Conservation (phyloP, 2,888 invertebrate species). For the Craniophora ligustri region DNA sequence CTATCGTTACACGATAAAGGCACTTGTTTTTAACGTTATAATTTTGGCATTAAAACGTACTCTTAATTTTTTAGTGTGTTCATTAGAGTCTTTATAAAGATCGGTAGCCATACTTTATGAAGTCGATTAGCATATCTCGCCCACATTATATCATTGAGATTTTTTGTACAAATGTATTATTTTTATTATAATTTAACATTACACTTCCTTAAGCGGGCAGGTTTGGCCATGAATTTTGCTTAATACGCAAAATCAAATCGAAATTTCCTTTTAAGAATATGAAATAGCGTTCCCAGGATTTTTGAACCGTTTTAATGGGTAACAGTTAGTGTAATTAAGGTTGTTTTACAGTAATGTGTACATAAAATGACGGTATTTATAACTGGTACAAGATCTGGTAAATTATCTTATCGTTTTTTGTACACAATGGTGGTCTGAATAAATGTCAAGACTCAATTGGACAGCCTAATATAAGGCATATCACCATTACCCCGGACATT, state of each 20-base stretch:
- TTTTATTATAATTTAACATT: constrained; percentile 29
- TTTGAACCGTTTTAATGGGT: constrained; percentile 27
- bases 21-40: constrained; percentile 21
- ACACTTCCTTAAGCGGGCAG: constrained; percentile 17
- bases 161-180: constrained; percentile 13
- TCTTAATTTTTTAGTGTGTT: constrained; percentile 22
- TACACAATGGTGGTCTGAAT: background rate
- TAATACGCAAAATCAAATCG: constrained; percentile 13
- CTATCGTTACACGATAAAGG: constrained; percentile 11
- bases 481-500: too few species aligned
- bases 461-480: too few species aligned
- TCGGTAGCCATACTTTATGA: constrained; percentile 14
- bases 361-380: background rate
- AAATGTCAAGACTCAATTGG: too few species aligned
- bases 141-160: constrained; percentile 3
- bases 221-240: constrained; percentile 27
- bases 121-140: background rate
- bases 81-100: constrained; percentile 18
- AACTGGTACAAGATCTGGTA: background rate
- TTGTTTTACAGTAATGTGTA: background rate
- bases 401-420: background rate
- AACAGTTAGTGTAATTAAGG: constrained; percentile 27
- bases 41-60: constrained; percentile 19
- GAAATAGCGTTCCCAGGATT: constrained; percentile 9
- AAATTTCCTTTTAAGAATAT: constrained; percentile 23